phyloP scores from a whole-genome alignment of 2,797 vertebrate species.

The Neosalanx taihuensis region DNA sequence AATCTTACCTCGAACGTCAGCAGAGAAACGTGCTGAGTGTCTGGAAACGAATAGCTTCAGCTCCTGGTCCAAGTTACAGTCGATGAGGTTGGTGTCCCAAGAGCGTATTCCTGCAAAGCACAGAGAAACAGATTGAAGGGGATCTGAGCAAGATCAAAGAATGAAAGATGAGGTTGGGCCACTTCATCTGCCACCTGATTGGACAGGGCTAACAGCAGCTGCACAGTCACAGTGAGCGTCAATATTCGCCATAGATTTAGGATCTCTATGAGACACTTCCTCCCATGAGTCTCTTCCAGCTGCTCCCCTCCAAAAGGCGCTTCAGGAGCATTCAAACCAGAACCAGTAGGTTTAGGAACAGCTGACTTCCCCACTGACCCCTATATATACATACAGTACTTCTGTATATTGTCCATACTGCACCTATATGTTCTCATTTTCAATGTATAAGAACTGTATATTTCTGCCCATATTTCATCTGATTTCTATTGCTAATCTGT shows the following conservation, averaged over 20 bases:
- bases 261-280: neutral
- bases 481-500: too few species aligned
- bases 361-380: too few species aligned
- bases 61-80: conserved; percentile 97
- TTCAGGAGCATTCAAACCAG: too few species aligned
- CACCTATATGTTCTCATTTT: too few species aligned
- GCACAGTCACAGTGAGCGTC: conserved; percentile 11
- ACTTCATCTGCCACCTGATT: neutral
- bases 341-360: too few species aligned
- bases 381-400: too few species aligned
- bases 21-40: conserved; percentile 95
- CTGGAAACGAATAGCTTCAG: conserved; percentile 97
- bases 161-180: neutral
- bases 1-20: conserved; percentile 89
- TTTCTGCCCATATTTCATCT: too few species aligned
- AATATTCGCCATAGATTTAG: conserved; percentile 11
- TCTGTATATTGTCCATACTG: too few species aligned
- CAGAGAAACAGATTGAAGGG: conserved; percentile 20
- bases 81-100: conserved; percentile 93
- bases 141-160: neutral
- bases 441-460: too few species aligned
- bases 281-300: too few species aligned
- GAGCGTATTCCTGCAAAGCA: conserved; percentile 88
- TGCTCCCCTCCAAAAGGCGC: too few species aligned
- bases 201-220: neutral